A percentile compares a stretch with the other conserved stretches of the same genome.
Evolutionary conservation across 2,113 vertebrate genomes (phyloP).

Genomic region (Helogale parvula): DNA sequence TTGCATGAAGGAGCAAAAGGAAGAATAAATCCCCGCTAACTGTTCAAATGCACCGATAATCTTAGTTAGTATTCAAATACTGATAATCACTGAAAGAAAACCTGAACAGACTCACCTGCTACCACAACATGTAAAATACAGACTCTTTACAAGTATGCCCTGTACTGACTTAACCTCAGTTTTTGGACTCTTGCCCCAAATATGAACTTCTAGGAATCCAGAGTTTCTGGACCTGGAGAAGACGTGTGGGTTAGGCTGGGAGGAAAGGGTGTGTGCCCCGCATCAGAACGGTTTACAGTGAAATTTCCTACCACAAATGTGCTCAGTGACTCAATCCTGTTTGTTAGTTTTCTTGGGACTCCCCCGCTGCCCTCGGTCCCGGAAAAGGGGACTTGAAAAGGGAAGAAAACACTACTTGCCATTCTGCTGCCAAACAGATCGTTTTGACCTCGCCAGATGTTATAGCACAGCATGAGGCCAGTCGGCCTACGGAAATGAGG

Average conservation of each 20-base stretch:
- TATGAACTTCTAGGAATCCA: neutral
- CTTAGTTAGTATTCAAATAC: neutral
- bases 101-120: neutral
- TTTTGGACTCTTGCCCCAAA: constrained; percentile 21
- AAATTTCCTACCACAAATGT: neutral
- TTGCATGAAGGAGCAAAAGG: constrained; percentile 10
- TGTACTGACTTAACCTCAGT: neutral
- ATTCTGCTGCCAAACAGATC: constrained; percentile 30
- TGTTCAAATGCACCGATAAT: neutral
- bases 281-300: neutral
- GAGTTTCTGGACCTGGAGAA: neutral
- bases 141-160: neutral
- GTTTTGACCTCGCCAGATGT: neutral
- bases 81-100: neutral
- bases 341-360: neutral
- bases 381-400: constrained; percentile 45
- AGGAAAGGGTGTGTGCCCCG: neutral
- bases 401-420: constrained; percentile 19
- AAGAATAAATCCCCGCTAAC: constrained; percentile 9
- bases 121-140: neutral
- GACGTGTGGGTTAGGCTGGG: neutral
- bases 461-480: neutral
- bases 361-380: neutral
- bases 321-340: neutral
- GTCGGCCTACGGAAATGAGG: constrained; percentile 40